phyloP scores from a whole-genome alignment of 1,140 invertebrate genomes.

The Cryptotermes secundus region DNA sequence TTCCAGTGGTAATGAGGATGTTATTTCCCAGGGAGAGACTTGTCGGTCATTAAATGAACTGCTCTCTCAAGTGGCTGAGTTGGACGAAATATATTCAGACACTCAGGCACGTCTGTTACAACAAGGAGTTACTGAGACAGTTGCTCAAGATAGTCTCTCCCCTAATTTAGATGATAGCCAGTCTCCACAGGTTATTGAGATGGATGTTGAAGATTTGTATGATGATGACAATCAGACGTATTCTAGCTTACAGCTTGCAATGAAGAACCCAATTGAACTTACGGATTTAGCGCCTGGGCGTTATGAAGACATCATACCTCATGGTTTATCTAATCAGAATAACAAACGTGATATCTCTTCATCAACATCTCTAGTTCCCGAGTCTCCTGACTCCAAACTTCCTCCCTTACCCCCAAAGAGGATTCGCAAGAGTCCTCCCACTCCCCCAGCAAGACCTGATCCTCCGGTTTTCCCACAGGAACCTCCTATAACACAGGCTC shows the following conservation, averaged over 20 bases:
- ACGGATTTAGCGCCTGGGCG: constrained; percentile 50
- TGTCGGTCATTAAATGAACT: constrained; percentile 66
- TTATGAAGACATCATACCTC: constrained; percentile 56
- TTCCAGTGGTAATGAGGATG: constrained; percentile 38
- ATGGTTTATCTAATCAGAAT: background rate
- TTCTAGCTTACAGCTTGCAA: constrained; percentile 79
- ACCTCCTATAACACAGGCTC: constrained; percentile 38
- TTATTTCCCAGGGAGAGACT: constrained; percentile 34
- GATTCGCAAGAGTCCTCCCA: constrained; percentile 59
- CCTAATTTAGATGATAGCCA: constrained; percentile 1
- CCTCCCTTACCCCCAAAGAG: constrained; percentile 78
- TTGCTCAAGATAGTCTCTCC: background rate
- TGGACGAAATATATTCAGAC: constrained; percentile 75
- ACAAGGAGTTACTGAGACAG: background rate
- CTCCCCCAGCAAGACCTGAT: constrained; percentile 30
- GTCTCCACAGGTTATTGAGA: constrained; percentile 36
- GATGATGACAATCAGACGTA: constrained; percentile 72
- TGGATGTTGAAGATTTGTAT: constrained; percentile 62
- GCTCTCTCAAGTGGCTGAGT: constrained; percentile 67
- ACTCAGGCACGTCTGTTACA: constrained; percentile 54
- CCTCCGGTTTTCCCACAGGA: background rate
- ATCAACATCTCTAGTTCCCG: constrained; percentile 16
- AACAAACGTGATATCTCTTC: constrained; percentile 4
- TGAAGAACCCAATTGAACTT: constrained; percentile 75
- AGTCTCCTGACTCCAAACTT: constrained; percentile 54